Evolutionary conservation across 2,797 vertebrate genomes (phyloP), one percentile per base, ranked within the genome.

Genomic region (Sitta carolinensis): DNA sequence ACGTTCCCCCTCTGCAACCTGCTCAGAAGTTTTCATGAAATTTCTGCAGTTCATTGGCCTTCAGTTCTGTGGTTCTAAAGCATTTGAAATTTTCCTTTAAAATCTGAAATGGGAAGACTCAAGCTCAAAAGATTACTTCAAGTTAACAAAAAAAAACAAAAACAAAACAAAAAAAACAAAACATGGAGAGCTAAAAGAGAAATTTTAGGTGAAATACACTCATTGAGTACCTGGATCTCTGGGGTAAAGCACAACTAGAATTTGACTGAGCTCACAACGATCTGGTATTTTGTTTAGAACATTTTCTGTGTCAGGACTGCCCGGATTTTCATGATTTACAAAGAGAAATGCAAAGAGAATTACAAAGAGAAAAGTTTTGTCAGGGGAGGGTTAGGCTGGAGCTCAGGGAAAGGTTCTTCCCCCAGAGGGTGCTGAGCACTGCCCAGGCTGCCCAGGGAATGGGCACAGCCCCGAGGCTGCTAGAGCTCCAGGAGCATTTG

Each of bases 331-430:
- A 32, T 32, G 13, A 69, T 38, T 69, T 73, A 25, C 61, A 54
- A 68, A 76, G 58, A 57, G n/a, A 59, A 69, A 36, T 47, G 47
- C 21, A 47, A 34, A 77, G 73, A 64, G 15, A 84, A 51, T 58
- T 40, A 47, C 52, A 59, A 66, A 47, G 59, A 66, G 40, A 78
- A 66, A 66, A 84, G 26, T 22, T 66, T 9, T 58, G 47, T 14
- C 16, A 32, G 47, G 34, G 8, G 0, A 47, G 17, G 3, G 0
- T 32, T 1, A 38, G n/a, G 18, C 4, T 72, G 58, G 30, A 4
- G 6, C 0, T 59, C 7, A 23, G 45, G 48, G 5, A 20, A 78
- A 47, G 18, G 26, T 17, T 78, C 26, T 42, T 54, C 18, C 30
- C 13, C 11, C 38, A 30, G 16, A 30, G 43, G 14, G 17, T 70